These are phyloP conservation scores for Mesochorus sp. DNA, from an alignment of 2,888 invertebrate species.

Conservation along the genomic window DNA sequence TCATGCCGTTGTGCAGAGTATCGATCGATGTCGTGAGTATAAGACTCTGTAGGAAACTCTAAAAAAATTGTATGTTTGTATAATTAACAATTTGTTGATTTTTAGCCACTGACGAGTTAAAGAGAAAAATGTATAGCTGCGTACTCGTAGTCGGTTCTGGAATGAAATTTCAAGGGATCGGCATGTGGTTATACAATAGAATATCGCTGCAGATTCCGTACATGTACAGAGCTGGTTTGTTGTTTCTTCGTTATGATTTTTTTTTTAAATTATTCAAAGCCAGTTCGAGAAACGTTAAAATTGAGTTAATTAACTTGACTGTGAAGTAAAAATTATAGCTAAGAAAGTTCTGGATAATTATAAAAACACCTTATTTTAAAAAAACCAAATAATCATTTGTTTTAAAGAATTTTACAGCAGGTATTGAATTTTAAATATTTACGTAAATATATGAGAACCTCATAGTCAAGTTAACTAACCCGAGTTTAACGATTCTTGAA, in stretches of 20 bases:
- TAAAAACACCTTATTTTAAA: no score
- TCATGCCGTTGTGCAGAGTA: constrained; percentile 95
- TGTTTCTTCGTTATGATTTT: constrained; percentile 15
- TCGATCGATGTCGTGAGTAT: constrained; percentile 91
- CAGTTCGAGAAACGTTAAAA: neutral
- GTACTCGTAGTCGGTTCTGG: constrained; percentile 96
- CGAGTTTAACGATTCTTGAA: no score
- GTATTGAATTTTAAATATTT: no score
- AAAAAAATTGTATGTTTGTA: no score
- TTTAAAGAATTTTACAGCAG: no score
- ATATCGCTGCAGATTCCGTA: constrained; percentile 92
- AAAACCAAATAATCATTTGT: no score
- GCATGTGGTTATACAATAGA: constrained; percentile 94
- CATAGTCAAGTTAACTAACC: no score
- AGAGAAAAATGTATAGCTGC: constrained; percentile 96
- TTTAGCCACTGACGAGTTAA: constrained; percentile 91
- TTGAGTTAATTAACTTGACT: no score
- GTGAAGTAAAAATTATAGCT: no score
- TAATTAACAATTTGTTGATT: constrained; percentile 48
- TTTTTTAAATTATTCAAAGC: neutral
- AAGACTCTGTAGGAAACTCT: neutral
- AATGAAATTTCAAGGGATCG: constrained; percentile 92
- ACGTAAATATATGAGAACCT: no score
- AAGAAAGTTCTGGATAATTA: no score
- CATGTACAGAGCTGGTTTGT: constrained; percentile 86